Base-by-base conservation (phyloP, 1,140 invertebrate genomes). In the Matsumurasca onukii region DNA sequence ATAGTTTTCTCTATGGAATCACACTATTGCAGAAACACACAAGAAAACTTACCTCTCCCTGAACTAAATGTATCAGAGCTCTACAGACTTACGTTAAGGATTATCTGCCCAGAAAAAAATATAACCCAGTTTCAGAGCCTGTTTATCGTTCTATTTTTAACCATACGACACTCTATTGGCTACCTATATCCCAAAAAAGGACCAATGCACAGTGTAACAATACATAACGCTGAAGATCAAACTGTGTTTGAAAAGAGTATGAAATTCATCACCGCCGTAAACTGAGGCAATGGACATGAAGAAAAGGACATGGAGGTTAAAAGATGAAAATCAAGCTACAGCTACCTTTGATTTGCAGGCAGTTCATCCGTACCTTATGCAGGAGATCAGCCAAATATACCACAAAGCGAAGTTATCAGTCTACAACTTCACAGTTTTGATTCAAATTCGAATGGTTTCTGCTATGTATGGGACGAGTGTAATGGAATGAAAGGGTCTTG, bases 271-370 rank as follows among this genome's bases (percentile, higher is more conserved):
- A 25, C n/a, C 64, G 24, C n/a, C 34, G n/a, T 3, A 66, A 49
- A 48, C 39, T 25, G n/a, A 66, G 51, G 64, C 64, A 12, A 66
- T 66, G 64, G 64, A 66, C 45, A 66, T 66, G 39, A 66, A 66
- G 51, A 66, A 27, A 24, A 29, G 30, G 20, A 45, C 48, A n/a
- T 49, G 48, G 64, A 24, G 51, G 22, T n/a, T 12, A n/a, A 66
- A 66, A 49, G 64, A 22, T n/a, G n/a, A n/a, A 48, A n/a, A 27
- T 49, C 29, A 49, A 22, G 64, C 5, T 29, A 67, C 67, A 29
- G 71, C 71, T 22, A 69, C 52, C 24, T 77, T 75, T 71, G 76
- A 77, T 68, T 55, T 76, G 17, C 72, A 76, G 48, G 70, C 74
- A 45, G 72, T 73, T 15, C 48, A 12, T 67, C 63, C 45, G 66